Evolutionary conservation across 2,113 vertebrate species (phyloP), one percentile per base, ranked within the genome.

Genomic region (Silurus glanis): DNA sequence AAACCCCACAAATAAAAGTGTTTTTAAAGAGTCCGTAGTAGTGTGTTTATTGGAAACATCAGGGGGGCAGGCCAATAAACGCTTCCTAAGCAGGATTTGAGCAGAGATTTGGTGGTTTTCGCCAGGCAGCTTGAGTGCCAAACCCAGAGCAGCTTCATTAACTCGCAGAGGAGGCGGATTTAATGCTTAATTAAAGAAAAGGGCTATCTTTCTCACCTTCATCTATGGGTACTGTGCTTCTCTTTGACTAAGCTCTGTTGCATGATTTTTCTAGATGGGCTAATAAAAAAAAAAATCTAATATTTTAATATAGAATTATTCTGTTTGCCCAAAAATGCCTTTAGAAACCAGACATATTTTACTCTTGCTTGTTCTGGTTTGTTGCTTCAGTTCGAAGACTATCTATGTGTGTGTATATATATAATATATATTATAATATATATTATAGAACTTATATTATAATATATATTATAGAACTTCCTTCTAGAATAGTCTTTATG

Each of bases 141-240:
- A 80, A 82, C 82, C 83, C 83, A 83, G 61, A 85, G 87, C 83
- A 85, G 83, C 89, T 90, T 90, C 87, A 86, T 90, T 88, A 88
- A 87, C 83, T 82, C 86, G 53, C 83, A 37, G 58, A 86, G 84
- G 86, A 87, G 83, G 84, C 62, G 79, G 81, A 90, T 89, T 87
- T 89, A 87, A 90, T 75, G 85, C 88, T 90, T 90, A 87, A 90
- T 90, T 90, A 90, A 89, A 82, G 83, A 86, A 75, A 88, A 84
- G 80, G 72, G 82, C 80, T 78, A 56, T 83, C 61, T 58, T 85
- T 90, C 84, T 84, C 61, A 84, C 76, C 89, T 88, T 88, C 13
- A 47, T 87, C 76, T 84, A 72, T 82, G 80, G 21, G 79, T 79
- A 23, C 84, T 75, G 49, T 59, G 53, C 25, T 81, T 21, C 69